Evolutionary conservation across 2,888 invertebrate species (phyloP).

Genomic region (Sminthurinus aureus): DNA sequence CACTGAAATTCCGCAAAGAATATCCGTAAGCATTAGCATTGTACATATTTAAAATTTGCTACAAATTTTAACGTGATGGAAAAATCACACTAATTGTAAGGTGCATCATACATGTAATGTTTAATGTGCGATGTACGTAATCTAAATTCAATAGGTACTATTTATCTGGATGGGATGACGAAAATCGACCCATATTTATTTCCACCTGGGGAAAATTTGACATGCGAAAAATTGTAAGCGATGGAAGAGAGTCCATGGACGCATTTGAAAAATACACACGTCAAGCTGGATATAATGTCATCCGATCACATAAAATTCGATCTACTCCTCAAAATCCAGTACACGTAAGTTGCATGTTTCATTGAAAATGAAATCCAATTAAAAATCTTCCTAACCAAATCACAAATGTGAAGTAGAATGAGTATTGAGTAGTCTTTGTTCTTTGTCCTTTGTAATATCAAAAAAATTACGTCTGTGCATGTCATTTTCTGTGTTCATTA

Average conservation of each 20-base stretch:
- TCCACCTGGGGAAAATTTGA: not conserved
- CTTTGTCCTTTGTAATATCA: too few species aligned
- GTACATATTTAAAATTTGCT: too few species aligned
- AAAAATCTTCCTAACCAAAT: not conserved
- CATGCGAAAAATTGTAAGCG: not conserved
- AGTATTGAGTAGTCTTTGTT: too few species aligned
- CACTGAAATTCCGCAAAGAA: not conserved
- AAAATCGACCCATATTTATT: not conserved
- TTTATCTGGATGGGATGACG: not conserved
- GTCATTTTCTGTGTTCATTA: not conserved
- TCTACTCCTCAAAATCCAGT: not conserved
- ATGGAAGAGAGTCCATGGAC: not conserved
- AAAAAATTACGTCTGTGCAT: too few species aligned
- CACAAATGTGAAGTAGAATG: too few species aligned
- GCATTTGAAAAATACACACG: not conserved
- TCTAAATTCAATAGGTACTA: not conserved
- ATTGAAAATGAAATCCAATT: not conserved
- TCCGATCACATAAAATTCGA: not conserved
- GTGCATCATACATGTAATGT: too few species aligned
- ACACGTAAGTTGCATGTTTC: not conserved
- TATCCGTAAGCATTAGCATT: not conserved
- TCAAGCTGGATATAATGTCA: not conserved
- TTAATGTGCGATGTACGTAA: too few species aligned
- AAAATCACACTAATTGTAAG: too few species aligned
- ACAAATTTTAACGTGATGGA: too few species aligned